A percentile compares a stretch with the other conserved stretches of the same genome.
phyloP scores from a whole-genome alignment of 2,113 vertebrate species.

The Ctenomys sociabilis region DNA sequence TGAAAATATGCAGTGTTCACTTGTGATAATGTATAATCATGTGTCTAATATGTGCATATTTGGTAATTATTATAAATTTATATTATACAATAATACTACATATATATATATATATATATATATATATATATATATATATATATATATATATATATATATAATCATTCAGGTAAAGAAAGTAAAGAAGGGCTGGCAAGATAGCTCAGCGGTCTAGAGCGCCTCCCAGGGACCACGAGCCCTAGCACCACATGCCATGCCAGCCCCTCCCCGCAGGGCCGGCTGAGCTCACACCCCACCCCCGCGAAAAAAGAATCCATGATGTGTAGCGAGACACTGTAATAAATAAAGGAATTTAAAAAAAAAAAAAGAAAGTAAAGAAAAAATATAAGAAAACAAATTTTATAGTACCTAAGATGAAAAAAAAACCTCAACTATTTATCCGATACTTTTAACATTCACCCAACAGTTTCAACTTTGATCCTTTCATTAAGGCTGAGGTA shows the following conservation, averaged over 20 bases:
- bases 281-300: no score
- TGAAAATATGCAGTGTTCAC: not conserved
- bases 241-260: no score
- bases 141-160: not conserved
- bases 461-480: not conserved
- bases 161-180: not conserved
- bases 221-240: no score
- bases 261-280: no score
- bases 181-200: no score
- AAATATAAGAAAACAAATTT: not conserved
- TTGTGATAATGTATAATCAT: not conserved
- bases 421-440: not conserved
- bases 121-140: not conserved
- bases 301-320: no score
- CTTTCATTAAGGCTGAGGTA: slow-evolving; percentile 40
- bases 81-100: not conserved
- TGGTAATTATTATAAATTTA: not conserved
- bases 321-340: no score
- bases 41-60: not conserved
- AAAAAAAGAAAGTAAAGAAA: slow-evolving; percentile 27
- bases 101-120: not conserved
- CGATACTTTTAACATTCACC: slow-evolving; percentile 3
- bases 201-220: no score
- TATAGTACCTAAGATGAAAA: slow-evolving; percentile 17
- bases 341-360: no score